phyloP scores from a whole-genome alignment of 2,797 vertebrate genomes.

The Peromyscus melanophrys region DNA sequence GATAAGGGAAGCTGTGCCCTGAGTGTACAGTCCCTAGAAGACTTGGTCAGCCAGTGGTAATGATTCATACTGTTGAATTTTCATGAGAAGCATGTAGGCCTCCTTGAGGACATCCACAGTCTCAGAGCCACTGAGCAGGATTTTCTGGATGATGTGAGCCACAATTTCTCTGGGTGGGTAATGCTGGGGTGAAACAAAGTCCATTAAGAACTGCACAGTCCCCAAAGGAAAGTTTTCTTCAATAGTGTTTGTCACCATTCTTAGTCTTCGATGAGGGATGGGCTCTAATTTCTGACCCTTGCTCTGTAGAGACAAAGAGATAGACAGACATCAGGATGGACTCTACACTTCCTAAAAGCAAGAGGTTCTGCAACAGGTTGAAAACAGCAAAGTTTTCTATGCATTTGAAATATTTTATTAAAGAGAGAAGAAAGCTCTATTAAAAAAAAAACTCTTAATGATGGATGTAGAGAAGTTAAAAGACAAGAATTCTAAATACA shows the following conservation, averaged over 20 bases:
- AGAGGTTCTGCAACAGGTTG: slow-evolving; percentile 42
- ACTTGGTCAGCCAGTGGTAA: neutral
- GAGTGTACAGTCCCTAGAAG: slow-evolving; percentile 18
- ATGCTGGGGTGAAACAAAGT: slow-evolving; percentile 93
- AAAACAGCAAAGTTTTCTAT: neutral
- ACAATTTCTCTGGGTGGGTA: slow-evolving; percentile 93
- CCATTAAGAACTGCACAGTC: slow-evolving; percentile 94
- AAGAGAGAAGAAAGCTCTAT: slow-evolving; percentile 1
- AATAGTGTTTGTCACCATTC: slow-evolving; percentile 93
- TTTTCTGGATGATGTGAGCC: slow-evolving; percentile 91
- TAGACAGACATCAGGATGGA: slow-evolving; percentile 38
- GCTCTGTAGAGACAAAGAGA: slow-evolving; percentile 83
- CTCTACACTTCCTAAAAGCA: neutral
- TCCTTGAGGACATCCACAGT: slow-evolving; percentile 90
- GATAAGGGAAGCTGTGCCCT: slow-evolving; percentile 33
- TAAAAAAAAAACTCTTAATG: neutral
- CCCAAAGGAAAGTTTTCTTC: slow-evolving; percentile 94
- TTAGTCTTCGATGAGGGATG: slow-evolving; percentile 92
- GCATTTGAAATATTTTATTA: slow-evolving; percentile 41
- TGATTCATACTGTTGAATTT: slow-evolving; percentile 94
- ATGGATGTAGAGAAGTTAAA: slow-evolving; percentile 37
- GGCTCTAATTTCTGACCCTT: slow-evolving; percentile 85
- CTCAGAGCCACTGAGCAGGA: slow-evolving; percentile 91
- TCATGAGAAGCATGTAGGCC: slow-evolving; percentile 95
- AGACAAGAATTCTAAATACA: slow-evolving; percentile 55